Evolutionary conservation across 2,113 vertebrate genomes (phyloP).

Genomic region (Pogonocichla stellata): DNA sequence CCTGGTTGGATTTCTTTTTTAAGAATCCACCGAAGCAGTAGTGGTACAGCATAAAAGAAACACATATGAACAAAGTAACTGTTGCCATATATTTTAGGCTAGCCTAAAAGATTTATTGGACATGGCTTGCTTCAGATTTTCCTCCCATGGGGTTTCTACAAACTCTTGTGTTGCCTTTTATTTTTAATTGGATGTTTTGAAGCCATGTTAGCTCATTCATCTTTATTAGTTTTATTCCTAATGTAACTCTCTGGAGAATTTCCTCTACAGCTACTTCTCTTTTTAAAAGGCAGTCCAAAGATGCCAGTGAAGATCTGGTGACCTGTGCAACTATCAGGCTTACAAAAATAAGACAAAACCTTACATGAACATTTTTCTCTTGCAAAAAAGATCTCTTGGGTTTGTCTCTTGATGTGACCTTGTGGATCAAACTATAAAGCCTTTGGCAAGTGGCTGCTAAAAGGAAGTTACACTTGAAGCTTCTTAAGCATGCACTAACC

Average conservation of each 20-base stretch:
- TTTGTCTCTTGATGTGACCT: neutral
- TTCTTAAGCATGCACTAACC: neutral
- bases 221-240: neutral
- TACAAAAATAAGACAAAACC: neutral
- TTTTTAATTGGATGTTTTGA: slow-evolving; percentile 1
- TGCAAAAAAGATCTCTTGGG: neutral
- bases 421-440: neutral
- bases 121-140: neutral
- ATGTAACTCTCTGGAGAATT: neutral
- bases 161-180: neutral
- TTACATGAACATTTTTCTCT: neutral
- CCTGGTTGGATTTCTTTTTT: neutral
- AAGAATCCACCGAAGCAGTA: neutral
- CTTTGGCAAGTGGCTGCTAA: neutral
- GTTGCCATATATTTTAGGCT: neutral
- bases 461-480: neutral
- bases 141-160: neutral
- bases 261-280: neutral
- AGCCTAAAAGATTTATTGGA: neutral
- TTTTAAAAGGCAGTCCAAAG: neutral
- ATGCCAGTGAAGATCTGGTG: neutral
- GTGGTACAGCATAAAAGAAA: neutral
- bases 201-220: neutral
- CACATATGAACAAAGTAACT: neutral
- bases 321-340: neutral